Base-by-base conservation (phyloP, 2,797 vertebrate species). In the Sebastolobus altivelis region DNA sequence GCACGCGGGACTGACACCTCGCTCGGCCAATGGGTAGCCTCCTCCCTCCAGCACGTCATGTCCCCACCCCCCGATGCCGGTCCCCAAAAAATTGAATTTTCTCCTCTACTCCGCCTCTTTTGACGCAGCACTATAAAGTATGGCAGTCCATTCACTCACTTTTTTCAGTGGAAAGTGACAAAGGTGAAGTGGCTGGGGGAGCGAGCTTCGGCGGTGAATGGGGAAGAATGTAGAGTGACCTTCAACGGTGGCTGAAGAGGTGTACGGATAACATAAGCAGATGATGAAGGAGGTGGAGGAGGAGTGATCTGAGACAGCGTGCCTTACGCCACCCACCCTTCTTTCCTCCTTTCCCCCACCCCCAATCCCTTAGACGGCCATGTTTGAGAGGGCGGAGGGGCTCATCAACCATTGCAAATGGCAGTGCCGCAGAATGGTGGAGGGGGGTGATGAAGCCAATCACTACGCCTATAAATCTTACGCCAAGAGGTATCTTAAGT, bases 51-150 rank as follows among this genome's bases (percentile, higher is more conserved):
- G 82, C 86, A 75, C 93, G 91, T 94, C 93, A 93, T 79, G 85
- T 91, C 87, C 89, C 93, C 93, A 77, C 93, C 91, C 84, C 86
- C 84, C 14, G 61, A 89, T 77, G 85, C 93, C 87, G 87, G 92
- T 92, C 89, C 63, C 93, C 89, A 83, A 92, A 95, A 95, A 94
- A 94, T 91, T 89, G 37, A 91, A 93, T 93, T 93, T 93, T 92
- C 89, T 89, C 62, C 72, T 72, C 82, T 84, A 91, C 93, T 92
- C 94, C 93, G 94, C 94, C 95, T 95, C 95, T 95, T 96, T 96
- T 96, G 96, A 96, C 95, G 96, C 96, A 96, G 96, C 95, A 95
- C 95, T 95, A 95, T 95, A 95, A 95, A 96, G 94, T 94, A 94
- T 90, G 94, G 93, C 93, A 89, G 93, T 90, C 93, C 92, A 90